These are phyloP conservation scores for Drosophila bocqueti DNA, from an alignment of 1,140 invertebrate genomes.

Conservation along the genomic window DNA sequence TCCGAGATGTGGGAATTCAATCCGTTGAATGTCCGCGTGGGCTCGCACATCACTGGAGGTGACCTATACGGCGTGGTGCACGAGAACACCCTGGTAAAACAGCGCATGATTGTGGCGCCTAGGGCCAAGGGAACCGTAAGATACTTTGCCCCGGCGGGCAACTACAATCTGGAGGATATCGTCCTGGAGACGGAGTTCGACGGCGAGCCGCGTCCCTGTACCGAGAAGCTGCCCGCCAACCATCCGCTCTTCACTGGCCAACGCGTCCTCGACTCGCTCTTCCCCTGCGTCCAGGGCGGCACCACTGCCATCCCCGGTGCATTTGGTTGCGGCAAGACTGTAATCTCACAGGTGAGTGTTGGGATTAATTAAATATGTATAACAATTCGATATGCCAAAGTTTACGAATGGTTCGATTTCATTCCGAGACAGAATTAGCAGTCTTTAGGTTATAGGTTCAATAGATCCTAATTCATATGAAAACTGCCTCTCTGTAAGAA, in stretches of 20 bases:
- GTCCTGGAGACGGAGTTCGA: conserved; percentile 99
- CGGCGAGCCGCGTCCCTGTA: conserved; percentile 97
- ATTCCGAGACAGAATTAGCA: too few species aligned
- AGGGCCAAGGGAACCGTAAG: conserved; percentile 98
- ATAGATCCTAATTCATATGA: neutral
- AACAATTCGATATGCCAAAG: neutral
- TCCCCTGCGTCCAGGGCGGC: conserved; percentile 99
- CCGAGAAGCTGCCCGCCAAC: conserved; percentile 99
- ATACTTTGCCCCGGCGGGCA: conserved; percentile 97
- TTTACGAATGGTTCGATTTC: too few species aligned
- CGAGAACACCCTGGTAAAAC: conserved; percentile 99
- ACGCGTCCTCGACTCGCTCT: conserved; percentile 98
- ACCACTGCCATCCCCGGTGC: conserved; percentile 99
- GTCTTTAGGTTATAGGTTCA: neutral
- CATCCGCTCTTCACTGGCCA: conserved; percentile 99
- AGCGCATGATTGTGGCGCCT: conserved; percentile 97
- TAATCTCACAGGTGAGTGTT: conserved; percentile 89
- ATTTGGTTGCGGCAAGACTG: conserved; percentile 98
- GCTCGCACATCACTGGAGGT: conserved; percentile 98
- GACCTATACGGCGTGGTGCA: conserved; percentile 98
- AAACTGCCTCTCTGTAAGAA: neutral
- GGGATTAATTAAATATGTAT: too few species aligned
- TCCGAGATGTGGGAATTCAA: conserved; percentile 96
- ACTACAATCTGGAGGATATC: conserved; percentile 97
- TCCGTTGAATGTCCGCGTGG: conserved; percentile 94